A percentile compares a stretch with the other conserved stretches of the same genome.
Conservation (phyloP, 1,140 invertebrate species). For the Zophobas atratus region DNA sequence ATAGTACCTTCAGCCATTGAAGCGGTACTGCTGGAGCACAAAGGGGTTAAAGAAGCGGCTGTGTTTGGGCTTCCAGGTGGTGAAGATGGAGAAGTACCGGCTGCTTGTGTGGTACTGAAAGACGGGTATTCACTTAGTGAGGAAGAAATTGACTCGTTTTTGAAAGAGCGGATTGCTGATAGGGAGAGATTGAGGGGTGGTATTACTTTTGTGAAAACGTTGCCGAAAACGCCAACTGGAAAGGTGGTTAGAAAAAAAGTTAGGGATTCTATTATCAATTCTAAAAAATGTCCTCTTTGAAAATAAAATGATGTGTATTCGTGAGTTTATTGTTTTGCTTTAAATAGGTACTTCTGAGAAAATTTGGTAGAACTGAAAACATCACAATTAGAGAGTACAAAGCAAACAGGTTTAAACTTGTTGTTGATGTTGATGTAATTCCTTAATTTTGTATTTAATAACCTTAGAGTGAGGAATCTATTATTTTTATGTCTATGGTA, state of each 20-base stretch:
- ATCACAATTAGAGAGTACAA: no score
- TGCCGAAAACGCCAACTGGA: constrained; percentile 27
- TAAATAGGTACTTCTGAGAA: no score
- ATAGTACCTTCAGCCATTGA: constrained; percentile 74
- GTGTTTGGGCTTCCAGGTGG: constrained; percentile 23
- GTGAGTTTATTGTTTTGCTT: no score
- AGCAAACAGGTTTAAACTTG: no score
- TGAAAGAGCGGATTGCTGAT: constrained; percentile 20
- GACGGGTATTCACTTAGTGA: not conserved
- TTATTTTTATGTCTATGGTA: no score
- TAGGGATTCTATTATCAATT: not conserved
- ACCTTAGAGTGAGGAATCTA: no score
- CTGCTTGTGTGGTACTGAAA: constrained; percentile 38
- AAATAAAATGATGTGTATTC: no score
- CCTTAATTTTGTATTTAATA: no score
- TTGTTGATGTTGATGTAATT: no score
- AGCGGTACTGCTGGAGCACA: constrained; percentile 74
- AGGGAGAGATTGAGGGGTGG: constrained; percentile 30
- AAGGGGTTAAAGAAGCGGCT: constrained; percentile 67
- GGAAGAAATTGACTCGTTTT: constrained; percentile 35
- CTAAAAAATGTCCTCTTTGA: no score
- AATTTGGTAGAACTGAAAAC: no score
- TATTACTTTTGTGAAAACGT: constrained; percentile 4
- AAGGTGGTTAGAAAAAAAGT: not conserved
- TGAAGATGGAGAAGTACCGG: constrained; percentile 27